Evolutionary conservation across 2,797 vertebrate genomes (phyloP).

Genomic region (Geotrypetes seraphini): DNA sequence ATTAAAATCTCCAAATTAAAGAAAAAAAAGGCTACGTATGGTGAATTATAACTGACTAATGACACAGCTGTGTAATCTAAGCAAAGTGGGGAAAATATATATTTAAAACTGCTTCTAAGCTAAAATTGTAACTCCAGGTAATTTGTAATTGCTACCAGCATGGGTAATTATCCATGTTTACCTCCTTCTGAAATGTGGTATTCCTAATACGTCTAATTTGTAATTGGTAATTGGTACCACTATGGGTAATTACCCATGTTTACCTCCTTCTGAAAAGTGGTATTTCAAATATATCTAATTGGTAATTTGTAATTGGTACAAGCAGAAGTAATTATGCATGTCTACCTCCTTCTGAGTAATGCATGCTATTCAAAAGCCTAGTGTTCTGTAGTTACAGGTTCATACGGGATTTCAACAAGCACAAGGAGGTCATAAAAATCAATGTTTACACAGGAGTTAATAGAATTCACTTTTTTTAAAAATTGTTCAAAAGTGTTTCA

Average conservation of each 20-base stretch:
- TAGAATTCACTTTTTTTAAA: too few relatives aligned
- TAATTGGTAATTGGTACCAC: conserved; percentile 11
- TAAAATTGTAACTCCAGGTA: conserved; percentile 8
- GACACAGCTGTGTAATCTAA: neutral
- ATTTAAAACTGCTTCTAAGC: neutral
- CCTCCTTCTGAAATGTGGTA: conserved; percentile 5
- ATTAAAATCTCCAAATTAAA: too few relatives aligned
- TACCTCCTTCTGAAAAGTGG: conserved; percentile 3
- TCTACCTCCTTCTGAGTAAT: conserved; percentile 1
- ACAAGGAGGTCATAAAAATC: too few relatives aligned
- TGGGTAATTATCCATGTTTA: conserved; percentile 12
- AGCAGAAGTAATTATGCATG: conserved; percentile 10
- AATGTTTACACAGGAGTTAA: too few relatives aligned
- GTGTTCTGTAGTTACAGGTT: neutral
- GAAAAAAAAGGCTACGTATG: too few relatives aligned
- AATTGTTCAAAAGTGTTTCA: too few relatives aligned
- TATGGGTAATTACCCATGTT: conserved; percentile 13
- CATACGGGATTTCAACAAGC: neutral
- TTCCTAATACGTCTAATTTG: conserved; percentile 13
- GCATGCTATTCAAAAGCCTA: neutral
- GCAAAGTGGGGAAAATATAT: neutral
- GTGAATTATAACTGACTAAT: too few relatives aligned
- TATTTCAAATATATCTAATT: conserved; percentile 7
- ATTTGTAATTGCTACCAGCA: conserved; percentile 10
- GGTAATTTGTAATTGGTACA: conserved; percentile 12